Conservation (phyloP, 1,140 invertebrate genomes). For the Metopolophium dirhodum region DNA sequence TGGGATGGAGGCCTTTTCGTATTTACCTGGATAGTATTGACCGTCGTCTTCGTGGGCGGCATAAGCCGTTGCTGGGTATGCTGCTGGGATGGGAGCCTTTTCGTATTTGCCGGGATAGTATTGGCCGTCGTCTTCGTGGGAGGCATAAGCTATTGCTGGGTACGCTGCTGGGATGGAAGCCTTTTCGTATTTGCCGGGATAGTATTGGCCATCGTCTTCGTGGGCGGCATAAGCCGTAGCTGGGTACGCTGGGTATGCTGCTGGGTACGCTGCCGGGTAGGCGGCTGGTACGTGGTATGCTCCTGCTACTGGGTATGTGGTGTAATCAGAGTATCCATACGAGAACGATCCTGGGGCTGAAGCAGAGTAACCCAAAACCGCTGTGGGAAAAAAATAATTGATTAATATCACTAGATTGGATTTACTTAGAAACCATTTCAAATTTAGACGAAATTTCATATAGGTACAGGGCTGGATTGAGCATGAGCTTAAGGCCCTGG, state of each 20-base stretch:
- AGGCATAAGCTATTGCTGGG: slow-evolving; percentile 60
- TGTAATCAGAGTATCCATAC: slow-evolving; percentile 44
- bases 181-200: too few species aligned
- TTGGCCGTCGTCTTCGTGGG: not conserved
- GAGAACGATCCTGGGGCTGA: not conserved
- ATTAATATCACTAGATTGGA: not conserved
- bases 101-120: too few species aligned
- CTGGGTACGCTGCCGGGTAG: slow-evolving; percentile 5
- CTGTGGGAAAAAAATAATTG: slow-evolving; percentile 3
- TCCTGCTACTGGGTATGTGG: not conserved
- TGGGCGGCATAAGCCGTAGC: too few species aligned
- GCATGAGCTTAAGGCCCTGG: too few species aligned
- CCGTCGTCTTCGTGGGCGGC: slow-evolving; percentile 57
- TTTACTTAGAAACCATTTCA: not conserved
- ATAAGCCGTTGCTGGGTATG: too few species aligned
- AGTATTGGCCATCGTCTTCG: too few species aligned
- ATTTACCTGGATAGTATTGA: slow-evolving; percentile 60
- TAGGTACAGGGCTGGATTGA: too few species aligned
- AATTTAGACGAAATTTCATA: not conserved
- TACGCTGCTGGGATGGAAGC: slow-evolving; percentile 59
- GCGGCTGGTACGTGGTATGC: not conserved
- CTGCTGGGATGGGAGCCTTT: too few species aligned
- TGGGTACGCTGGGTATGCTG: slow-evolving; percentile 62
- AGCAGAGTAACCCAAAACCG: slow-evolving; percentile 37
- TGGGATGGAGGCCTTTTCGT: slow-evolving; percentile 25